Conservation (phyloP, 2,113 vertebrate species). For the Xenopus borealis region DNA sequence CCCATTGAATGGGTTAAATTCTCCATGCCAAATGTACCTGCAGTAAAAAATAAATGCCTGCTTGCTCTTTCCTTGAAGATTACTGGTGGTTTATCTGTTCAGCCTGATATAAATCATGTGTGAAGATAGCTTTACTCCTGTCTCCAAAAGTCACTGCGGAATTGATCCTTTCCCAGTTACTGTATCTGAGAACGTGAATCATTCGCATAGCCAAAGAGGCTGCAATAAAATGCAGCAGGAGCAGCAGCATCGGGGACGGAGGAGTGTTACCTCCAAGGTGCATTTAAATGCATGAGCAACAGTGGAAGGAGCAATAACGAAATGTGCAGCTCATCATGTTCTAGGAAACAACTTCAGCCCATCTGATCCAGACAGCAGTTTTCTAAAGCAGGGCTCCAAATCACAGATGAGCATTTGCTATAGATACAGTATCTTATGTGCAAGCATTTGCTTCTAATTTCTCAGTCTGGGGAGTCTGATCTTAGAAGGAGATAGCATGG, state of each 20-base stretch:
- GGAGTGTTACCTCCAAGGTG: conserved; percentile 28
- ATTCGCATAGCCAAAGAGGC: conserved; percentile 21
- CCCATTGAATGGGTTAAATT: conserved; percentile 32
- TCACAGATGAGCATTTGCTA: background rate
- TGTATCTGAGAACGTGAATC: conserved; percentile 48
- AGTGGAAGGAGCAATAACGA: conserved; percentile 46
- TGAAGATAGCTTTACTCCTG: conserved; percentile 49
- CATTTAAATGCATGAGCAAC: conserved; percentile 41
- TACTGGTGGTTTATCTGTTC: conserved; percentile 51
- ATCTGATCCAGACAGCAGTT: no score
- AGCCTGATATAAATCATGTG: conserved; percentile 48
- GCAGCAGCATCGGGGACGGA: conserved; percentile 34
- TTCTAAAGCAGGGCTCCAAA: background rate
- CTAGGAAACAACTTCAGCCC: background rate
- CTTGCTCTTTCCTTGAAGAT: conserved; percentile 42
- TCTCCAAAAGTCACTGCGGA: conserved; percentile 29
- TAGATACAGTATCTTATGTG: background rate
- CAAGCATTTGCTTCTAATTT: no score
- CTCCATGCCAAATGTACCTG: conserved; percentile 20
- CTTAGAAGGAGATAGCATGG: no score
- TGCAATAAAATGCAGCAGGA: conserved; percentile 41
- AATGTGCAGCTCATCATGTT: background rate
- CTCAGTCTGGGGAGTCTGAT: no score
- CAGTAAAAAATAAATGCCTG: conserved; percentile 43
- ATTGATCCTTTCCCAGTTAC: conserved; percentile 26